Evolutionary conservation across 2,888 invertebrate species (phyloP).

Genomic region (Isotomurus palustris): DNA sequence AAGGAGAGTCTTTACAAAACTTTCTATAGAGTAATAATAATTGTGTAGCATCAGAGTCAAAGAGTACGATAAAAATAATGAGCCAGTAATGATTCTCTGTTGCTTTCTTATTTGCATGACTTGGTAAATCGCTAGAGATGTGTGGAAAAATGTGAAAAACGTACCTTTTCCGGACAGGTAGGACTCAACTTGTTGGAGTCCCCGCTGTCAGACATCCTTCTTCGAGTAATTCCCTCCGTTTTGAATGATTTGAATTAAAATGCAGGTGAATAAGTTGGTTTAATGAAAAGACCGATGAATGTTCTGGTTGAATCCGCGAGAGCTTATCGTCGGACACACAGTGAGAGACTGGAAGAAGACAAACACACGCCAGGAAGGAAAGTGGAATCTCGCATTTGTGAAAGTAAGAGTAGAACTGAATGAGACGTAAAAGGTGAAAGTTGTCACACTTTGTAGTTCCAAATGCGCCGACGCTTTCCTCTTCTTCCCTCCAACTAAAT

Average conservation of each 20-base stretch:
- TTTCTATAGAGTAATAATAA: too few relatives aligned
- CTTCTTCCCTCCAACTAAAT: not conserved
- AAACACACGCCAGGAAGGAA: too few relatives aligned
- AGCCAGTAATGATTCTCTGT: not conserved
- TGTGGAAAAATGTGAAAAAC: too few relatives aligned
- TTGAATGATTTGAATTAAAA: not conserved
- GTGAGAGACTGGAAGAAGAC: too few relatives aligned
- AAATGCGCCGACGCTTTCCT: constrained; percentile 33
- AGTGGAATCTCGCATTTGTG: constrained; percentile 6
- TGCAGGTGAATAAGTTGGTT: not conserved
- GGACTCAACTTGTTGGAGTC: constrained; percentile 23
- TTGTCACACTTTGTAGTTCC: constrained; percentile 29
- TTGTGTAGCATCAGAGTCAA: too few relatives aligned
- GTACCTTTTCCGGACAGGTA: constrained; percentile 32
- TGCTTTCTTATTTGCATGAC: not conserved
- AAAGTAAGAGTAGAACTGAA: constrained; percentile 7
- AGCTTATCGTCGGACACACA: not conserved
- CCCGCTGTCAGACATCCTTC: constrained; percentile 29
- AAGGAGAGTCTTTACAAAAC: too few relatives aligned
- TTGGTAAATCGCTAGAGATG: not conserved
- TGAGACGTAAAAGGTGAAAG: constrained; percentile 34
- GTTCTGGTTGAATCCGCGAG: not conserved
- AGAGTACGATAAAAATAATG: not conserved
- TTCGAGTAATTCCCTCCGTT: not conserved
- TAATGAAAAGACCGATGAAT: not conserved